Percentiles rank a stretch among this genome's conserved stretches.
Evolutionary conservation across 2,797 vertebrate species (phyloP).

Genomic region (Lycodopsis pacificus): DNA sequence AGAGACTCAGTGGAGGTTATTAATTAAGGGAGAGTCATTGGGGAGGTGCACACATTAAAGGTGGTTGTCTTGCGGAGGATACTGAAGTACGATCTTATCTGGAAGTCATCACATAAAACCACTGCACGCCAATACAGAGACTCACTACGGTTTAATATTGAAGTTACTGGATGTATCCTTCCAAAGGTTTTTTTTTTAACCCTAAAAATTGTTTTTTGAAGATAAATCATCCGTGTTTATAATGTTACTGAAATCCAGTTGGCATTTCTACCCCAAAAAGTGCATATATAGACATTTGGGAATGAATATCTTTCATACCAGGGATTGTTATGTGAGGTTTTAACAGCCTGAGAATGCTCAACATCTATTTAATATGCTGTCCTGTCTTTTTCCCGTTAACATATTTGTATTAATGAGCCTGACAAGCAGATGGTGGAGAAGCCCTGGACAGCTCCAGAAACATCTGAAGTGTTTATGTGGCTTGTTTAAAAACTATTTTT

Average conservation of each 20-base stretch:
- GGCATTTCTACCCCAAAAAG: background rate
- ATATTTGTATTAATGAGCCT: constrained; percentile 37
- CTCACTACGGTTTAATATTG: background rate
- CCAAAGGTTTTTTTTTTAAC: background rate
- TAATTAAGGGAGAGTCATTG: constrained; percentile 47
- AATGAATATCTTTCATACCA: background rate
- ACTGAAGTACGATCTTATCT: constrained; percentile 47
- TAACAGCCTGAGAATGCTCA: background rate
- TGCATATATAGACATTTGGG: background rate
- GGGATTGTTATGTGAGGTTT: constrained; percentile 9
- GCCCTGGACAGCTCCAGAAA: constrained; percentile 31
- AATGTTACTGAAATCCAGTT: background rate
- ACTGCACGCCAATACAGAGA: constrained; percentile 8
- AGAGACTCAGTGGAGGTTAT: constrained; percentile 46
- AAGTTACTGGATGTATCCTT: background rate
- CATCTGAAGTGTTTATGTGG: constrained; percentile 64
- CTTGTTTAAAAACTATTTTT: constrained; percentile 68
- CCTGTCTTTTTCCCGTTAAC: constrained; percentile 14
- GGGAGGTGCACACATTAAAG: constrained; percentile 42
- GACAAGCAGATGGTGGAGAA: constrained; percentile 39
- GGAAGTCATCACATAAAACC: constrained; percentile 34
- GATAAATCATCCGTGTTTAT: background rate
- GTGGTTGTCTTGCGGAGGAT: constrained; percentile 28
- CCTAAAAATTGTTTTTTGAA: background rate
- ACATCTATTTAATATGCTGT: constrained; percentile 14